These are phyloP conservation scores for Rafetus swinhoei DNA, from an alignment of 2,113 vertebrate genomes.

Conservation along the genomic window DNA sequence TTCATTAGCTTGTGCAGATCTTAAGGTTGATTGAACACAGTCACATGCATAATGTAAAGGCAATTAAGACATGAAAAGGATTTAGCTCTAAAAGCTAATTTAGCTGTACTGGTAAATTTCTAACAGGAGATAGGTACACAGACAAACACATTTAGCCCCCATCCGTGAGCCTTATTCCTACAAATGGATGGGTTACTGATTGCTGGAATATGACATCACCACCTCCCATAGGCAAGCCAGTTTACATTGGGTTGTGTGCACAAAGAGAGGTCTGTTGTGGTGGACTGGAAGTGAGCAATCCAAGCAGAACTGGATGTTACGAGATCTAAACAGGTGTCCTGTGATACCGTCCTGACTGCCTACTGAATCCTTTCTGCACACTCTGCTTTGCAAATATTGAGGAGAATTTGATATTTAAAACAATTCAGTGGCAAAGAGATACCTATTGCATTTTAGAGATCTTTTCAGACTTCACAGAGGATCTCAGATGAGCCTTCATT, in stretches of 20 bases:
- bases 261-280: not conserved
- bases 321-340: not conserved
- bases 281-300: constrained; percentile 23
- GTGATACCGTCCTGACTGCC: not conserved
- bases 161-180: no score
- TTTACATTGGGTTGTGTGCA: not conserved
- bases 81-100: no score
- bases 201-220: not conserved
- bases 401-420: not conserved
- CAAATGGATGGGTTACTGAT: no score
- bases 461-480: not conserved
- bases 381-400: not conserved
- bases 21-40: no score
- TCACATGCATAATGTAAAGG: no score
- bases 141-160: no score
- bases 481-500: not conserved
- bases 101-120: no score
- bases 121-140: not conserved
- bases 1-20: no score
- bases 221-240: not conserved
- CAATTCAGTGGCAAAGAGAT: not conserved
- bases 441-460: not conserved
- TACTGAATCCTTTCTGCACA: not conserved
- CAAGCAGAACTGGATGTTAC: not conserved
- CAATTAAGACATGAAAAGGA: no score